Percentiles rank a stretch among this genome's conserved stretches.
phyloP scores from a whole-genome alignment of 2,888 invertebrate genomes.

The Limnephilus lunatus region DNA sequence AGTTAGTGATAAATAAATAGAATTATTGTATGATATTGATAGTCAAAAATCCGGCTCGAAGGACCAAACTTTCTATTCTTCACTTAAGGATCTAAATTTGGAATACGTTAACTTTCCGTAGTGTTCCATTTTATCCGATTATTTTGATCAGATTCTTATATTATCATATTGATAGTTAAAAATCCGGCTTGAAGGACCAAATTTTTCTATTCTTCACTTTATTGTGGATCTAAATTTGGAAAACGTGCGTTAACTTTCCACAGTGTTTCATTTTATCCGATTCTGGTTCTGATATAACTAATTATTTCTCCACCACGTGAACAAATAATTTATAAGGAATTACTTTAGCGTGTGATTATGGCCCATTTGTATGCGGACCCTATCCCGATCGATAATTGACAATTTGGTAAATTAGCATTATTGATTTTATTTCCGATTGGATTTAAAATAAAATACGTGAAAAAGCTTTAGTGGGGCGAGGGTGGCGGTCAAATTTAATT shows the following conservation, averaged over 20 bases:
- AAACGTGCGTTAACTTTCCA: neutral
- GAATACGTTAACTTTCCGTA: neutral
- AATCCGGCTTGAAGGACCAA: too few relatives aligned
- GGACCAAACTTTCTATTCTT: too few relatives aligned
- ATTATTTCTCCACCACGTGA: neutral
- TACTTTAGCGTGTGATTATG: neutral
- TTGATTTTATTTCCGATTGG: neutral
- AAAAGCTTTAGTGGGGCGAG: neutral
- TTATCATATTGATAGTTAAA: too few relatives aligned
- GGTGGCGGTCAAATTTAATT: neutral
- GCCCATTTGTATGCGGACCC: neutral
- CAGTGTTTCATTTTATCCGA: neutral
- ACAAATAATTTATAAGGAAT: neutral
- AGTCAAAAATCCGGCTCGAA: too few relatives aligned
- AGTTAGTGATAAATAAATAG: too few relatives aligned
- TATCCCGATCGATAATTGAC: neutral
- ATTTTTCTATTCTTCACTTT: neutral
- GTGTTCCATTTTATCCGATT: neutral
- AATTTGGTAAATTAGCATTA: constrained; percentile 2
- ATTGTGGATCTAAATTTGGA: neutral
- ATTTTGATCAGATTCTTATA: too few relatives aligned
- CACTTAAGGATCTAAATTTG: neutral
- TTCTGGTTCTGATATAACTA: neutral
- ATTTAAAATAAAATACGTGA: neutral
- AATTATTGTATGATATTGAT: too few relatives aligned